phyloP scores from a whole-genome alignment of 2,888 invertebrate genomes.

The Chymomyza fuscimana region DNA sequence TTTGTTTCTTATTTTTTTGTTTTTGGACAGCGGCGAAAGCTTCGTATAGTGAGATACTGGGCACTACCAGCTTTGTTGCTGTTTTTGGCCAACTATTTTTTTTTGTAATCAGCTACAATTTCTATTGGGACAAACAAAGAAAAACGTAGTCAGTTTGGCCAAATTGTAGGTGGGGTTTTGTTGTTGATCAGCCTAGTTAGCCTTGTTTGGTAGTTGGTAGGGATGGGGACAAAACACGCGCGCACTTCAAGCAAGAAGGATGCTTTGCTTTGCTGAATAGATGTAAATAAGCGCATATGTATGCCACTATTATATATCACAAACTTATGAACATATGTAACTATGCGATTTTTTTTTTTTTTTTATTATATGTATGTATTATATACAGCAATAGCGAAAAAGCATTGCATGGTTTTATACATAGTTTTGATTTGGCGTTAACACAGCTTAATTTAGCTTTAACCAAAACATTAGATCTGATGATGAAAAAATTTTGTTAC shows the following conservation, averaged over 20 bases:
- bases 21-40: constrained; percentile 1
- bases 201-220: no score
- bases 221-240: neutral
- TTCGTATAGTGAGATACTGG: neutral
- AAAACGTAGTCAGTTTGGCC: constrained; percentile 24
- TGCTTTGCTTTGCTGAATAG: neutral
- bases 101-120: constrained; percentile 30
- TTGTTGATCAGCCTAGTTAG: constrained; percentile 8
- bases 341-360: neutral
- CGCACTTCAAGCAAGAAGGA: neutral
- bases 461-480: neutral
- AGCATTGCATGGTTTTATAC: constrained; percentile 13
- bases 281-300: neutral
- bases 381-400: neutral
- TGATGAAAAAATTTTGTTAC: constrained; percentile 21
- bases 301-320: neutral
- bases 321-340: neutral
- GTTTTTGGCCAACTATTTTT: neutral
- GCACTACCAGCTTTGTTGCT: neutral
- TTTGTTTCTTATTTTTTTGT: neutral
- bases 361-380: neutral
- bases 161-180: constrained; percentile 2
- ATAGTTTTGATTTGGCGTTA: neutral
- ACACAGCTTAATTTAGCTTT: neutral
- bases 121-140: constrained; percentile 41